phyloP scores from a whole-genome alignment of 2,797 vertebrate genomes.

The Perodicticus potto region DNA sequence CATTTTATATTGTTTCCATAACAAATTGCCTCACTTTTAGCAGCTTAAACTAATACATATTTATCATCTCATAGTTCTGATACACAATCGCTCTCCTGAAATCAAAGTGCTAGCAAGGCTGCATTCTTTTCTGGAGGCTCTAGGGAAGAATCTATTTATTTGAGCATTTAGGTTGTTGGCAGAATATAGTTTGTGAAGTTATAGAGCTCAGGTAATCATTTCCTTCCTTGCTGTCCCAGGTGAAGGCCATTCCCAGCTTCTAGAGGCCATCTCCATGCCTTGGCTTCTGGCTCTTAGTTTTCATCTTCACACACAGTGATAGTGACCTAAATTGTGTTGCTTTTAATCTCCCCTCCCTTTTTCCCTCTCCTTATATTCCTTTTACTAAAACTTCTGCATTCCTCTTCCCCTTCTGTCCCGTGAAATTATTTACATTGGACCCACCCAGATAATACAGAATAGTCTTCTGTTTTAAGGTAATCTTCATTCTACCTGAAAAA shows the following conservation, averaged over 20 bases:
- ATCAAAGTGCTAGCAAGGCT: accelerated
- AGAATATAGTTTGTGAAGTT: neutral
- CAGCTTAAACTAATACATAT: neutral
- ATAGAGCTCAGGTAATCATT: neutral
- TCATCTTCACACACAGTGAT: neutral
- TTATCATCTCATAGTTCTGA: neutral
- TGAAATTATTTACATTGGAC: neutral
- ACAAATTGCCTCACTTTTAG: neutral
- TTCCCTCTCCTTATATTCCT: neutral
- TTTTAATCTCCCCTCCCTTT: neutral
- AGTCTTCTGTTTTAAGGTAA: neutral
- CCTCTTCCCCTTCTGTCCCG: neutral
- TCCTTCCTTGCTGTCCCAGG: neutral
- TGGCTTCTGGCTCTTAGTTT: neutral
- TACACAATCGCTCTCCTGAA: neutral
- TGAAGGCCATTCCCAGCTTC: neutral
- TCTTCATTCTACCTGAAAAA: neutral
- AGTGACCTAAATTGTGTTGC: neutral
- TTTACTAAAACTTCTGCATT: neutral
- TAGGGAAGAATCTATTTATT: neutral
- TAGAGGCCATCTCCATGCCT: neutral
- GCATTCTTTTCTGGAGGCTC: neutral
- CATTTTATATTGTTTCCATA: neutral
- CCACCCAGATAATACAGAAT: neutral
- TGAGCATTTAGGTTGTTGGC: neutral